These are phyloP conservation scores for Euura lappo DNA, from an alignment of 1,140 invertebrate species.

Conservation along the genomic window DNA sequence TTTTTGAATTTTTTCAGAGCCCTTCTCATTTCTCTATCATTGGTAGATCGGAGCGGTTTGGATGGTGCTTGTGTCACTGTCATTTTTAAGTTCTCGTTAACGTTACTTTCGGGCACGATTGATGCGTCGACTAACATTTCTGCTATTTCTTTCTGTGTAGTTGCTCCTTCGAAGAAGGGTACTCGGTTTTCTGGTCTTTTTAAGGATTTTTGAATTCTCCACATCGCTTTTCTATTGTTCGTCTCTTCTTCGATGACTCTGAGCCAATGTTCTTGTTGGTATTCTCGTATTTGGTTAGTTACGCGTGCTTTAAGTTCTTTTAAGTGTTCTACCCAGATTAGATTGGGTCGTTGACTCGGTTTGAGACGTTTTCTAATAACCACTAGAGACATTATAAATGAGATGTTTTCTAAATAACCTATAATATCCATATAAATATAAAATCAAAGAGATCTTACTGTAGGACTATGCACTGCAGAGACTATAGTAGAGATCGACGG, in stretches of 20 bases:
- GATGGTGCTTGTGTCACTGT: background rate
- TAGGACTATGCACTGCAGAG: too few relatives aligned
- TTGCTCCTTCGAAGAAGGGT: conserved; percentile 15
- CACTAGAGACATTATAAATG: too few relatives aligned
- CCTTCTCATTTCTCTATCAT: background rate
- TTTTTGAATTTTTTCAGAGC: background rate
- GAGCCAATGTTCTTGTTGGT: conserved; percentile 16
- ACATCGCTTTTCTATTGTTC: conserved; percentile 13
- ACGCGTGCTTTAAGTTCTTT: conserved; percentile 12
- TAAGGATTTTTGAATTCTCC: conserved; percentile 14
- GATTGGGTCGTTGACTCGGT: conserved; percentile 10
- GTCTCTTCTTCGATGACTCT: conserved; percentile 8
- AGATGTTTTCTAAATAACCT: too few relatives aligned
- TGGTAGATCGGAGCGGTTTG: background rate
- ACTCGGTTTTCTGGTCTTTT: conserved; percentile 13
- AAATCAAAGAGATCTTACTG: too few relatives aligned
- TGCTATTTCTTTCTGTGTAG: conserved; percentile 14
- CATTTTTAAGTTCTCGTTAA: conserved; percentile 5
- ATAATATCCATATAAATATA: too few relatives aligned
- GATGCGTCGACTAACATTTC: conserved; percentile 13
- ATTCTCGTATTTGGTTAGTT: conserved; percentile 12
- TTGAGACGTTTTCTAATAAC: too few relatives aligned
- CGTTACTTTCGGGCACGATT: conserved; percentile 10
- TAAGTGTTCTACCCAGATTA: conserved; percentile 9
- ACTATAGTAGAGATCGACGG: too few relatives aligned